Conservation (phyloP, 2,113 vertebrate genomes). For the Sphaerodactylus townsendi region DNA sequence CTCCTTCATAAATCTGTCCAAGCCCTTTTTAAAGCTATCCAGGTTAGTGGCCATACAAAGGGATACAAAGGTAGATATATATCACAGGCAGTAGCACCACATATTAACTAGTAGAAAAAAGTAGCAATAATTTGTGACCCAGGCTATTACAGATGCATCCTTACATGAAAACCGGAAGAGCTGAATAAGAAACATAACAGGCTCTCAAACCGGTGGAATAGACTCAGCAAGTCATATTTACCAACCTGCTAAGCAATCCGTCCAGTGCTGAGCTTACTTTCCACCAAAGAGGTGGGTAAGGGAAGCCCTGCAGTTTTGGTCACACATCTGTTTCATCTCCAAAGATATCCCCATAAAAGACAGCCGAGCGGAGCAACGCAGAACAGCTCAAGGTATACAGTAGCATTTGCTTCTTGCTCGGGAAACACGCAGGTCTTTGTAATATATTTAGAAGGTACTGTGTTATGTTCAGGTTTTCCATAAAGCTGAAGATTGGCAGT, state of each 20-base stretch:
- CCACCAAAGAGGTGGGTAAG: neutral
- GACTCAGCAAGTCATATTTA: neutral
- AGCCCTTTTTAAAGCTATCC: no score
- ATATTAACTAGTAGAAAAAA: no score
- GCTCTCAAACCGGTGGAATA: no score
- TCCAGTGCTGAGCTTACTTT: neutral
- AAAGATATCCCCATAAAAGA: neutral
- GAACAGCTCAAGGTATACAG: neutral
- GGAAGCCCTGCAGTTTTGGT: neutral
- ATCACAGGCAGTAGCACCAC: no score
- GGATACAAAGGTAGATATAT: no score
- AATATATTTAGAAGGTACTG: neutral
- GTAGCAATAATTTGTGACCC: no score
- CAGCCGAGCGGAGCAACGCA: constrained; percentile 22
- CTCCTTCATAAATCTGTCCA: no score
- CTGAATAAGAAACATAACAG: rapidly evolving
- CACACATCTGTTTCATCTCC: neutral
- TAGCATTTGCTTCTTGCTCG: constrained; percentile 3
- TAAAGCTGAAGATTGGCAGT: neutral
- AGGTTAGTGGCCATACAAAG: no score
- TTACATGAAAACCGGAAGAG: neutral
- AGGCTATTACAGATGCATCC: neutral
- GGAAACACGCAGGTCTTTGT: neutral
- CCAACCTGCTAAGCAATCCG: neutral
- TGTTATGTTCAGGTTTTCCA: neutral